Evolutionary conservation across 2,113 vertebrate species (phyloP).

Genomic region (Oxygymnocypris stewartii): DNA sequence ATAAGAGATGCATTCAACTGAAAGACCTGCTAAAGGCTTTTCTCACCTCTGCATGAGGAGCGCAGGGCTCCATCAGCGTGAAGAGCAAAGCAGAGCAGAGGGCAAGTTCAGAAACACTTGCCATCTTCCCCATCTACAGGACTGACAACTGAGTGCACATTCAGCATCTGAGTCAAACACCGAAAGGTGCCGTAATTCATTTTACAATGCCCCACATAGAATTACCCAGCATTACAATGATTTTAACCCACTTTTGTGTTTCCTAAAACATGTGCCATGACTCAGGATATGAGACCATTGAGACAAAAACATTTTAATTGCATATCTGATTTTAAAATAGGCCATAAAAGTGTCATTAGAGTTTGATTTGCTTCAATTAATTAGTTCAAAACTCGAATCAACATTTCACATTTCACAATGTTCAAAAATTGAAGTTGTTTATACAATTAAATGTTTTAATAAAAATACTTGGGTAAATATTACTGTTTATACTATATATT

Average conservation of each 20-base stretch:
- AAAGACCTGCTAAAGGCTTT: slow-evolving; percentile 22
- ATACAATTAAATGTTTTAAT: no score
- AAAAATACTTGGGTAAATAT: no score
- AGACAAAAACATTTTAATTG: not conserved
- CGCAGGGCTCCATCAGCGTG: not conserved
- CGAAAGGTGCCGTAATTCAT: not conserved
- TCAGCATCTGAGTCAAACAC: not conserved
- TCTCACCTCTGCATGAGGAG: slow-evolving; percentile 9
- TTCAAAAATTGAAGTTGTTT: not conserved
- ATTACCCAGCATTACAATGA: not conserved
- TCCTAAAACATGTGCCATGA: not conserved
- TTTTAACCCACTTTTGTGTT: not conserved
- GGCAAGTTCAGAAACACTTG: not conserved
- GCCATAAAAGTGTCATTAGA: not conserved
- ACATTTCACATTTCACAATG: not conserved
- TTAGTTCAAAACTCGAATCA: not conserved
- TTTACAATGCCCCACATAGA: not conserved
- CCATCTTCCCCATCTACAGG: not conserved
- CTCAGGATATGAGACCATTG: not conserved
- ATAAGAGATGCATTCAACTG: slow-evolving; percentile 6
- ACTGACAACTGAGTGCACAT: not conserved
- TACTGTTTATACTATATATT: no score
- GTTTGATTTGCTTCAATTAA: not conserved
- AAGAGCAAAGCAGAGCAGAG: slow-evolving; percentile 10
- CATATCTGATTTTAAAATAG: not conserved